Evolutionary conservation across 2,113 vertebrate species (phyloP).

Genomic region (Lepus americanus): DNA sequence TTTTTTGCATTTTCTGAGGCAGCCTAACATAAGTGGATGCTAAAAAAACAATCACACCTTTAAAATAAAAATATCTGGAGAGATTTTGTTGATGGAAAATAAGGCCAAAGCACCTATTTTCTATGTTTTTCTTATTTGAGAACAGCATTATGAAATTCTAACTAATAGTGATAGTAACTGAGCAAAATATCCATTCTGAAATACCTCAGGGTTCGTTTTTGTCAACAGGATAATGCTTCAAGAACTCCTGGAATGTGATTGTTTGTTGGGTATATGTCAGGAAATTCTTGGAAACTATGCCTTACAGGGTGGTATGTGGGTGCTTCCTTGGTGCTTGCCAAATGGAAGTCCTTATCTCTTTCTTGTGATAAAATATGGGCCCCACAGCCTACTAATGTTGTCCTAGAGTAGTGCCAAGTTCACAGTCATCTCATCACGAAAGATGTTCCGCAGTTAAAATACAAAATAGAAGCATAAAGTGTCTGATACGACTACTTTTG

Average conservation of each 20-base stretch:
- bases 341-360: background rate
- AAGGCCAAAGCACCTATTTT: constrained; percentile 49
- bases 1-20: constrained; percentile 24
- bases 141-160: constrained; percentile 71
- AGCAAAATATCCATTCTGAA: constrained; percentile 58
- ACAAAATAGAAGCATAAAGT: background rate
- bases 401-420: background rate
- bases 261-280: background rate
- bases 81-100: constrained; percentile 56
- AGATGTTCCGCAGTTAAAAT: constrained; percentile 10
- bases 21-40: constrained; percentile 7
- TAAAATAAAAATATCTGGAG: constrained; percentile 31
- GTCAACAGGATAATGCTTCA: constrained; percentile 22
- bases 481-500: background rate
- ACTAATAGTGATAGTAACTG: constrained; percentile 47
- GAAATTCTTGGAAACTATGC: background rate
- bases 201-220: constrained; percentile 36
- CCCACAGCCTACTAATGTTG: background rate
- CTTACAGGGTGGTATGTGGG: background rate
- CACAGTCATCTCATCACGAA: background rate
- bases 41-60: constrained; percentile 6
- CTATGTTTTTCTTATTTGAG: constrained; percentile 74
- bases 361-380: background rate
- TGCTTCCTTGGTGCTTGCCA: background rate
- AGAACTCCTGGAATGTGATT: background rate